Conservation (phyloP, 2,888 invertebrate genomes). For the Melieria crassipennis region DNA sequence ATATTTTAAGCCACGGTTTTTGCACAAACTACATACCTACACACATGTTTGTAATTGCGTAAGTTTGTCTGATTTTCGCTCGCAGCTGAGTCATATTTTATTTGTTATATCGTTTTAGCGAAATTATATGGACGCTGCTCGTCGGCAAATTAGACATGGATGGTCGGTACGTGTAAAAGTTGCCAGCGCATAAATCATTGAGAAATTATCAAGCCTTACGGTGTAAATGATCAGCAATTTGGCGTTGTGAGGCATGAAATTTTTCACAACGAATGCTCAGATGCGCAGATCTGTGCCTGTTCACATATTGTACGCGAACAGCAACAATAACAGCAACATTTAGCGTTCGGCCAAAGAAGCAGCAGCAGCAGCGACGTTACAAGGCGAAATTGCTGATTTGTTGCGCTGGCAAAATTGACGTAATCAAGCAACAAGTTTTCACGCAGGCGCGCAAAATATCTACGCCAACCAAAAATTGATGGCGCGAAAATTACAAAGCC, state of each 20-base stretch:
- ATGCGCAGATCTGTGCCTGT: too few relatives aligned
- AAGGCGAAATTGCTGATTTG: background rate
- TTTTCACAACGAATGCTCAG: background rate
- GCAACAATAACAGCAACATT: background rate
- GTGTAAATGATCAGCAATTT: constrained; percentile 27
- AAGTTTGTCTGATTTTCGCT: too few relatives aligned
- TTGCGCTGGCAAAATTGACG: background rate
- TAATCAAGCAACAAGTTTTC: background rate
- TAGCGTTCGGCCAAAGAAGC: constrained; percentile 4
- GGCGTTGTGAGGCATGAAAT: constrained; percentile 2
- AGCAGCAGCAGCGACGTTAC: background rate
- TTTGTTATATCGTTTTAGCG: too few relatives aligned
- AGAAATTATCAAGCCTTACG: constrained; percentile 8
- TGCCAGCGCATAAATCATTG: constrained; percentile 1
- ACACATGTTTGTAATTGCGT: too few relatives aligned
- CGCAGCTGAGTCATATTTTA: too few relatives aligned
- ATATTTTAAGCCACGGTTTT: too few relatives aligned
- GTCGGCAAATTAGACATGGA: constrained; percentile 29
- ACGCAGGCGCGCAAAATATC: constrained; percentile 47
- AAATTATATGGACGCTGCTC: too few relatives aligned
- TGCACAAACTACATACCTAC: too few relatives aligned
- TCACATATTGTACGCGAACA: too few relatives aligned
- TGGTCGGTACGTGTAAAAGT: background rate
- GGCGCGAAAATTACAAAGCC: constrained; percentile 54
- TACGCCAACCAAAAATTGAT: constrained; percentile 52